Percentiles rank a stretch among this genome's conserved stretches.
phyloP scores from a whole-genome alignment of 2,888 invertebrate species.

The Drosophila tripunctata region DNA sequence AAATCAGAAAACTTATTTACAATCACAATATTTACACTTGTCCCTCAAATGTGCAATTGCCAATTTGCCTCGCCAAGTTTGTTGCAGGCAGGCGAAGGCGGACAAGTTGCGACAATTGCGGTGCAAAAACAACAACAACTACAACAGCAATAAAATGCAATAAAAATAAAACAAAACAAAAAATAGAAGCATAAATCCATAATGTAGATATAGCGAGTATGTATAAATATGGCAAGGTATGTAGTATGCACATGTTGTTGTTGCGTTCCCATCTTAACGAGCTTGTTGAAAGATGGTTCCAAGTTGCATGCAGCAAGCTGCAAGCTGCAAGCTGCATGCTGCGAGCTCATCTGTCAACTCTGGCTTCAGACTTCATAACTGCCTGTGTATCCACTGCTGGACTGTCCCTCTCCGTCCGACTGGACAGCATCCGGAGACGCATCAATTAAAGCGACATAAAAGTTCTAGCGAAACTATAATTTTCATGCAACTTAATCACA shows the following conservation, averaged over 20 bases:
- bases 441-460: constrained; percentile 76
- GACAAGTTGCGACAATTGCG: constrained; percentile 44
- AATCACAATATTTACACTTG: constrained; percentile 80
- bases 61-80: constrained; percentile 38
- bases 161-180: background rate
- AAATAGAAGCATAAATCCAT: constrained; percentile 5
- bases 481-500: constrained; percentile 71
- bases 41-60: constrained; percentile 41
- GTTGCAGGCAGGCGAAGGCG: constrained; percentile 21
- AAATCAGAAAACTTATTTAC: constrained; percentile 70
- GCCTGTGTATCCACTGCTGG: constrained; percentile 1
- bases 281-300: constrained; percentile 55
- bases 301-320: constrained; percentile 25
- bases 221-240: constrained; percentile 21
- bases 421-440: constrained; percentile 65
- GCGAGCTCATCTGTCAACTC: constrained; percentile 57
- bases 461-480: constrained; percentile 73
- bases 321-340: constrained; percentile 37
- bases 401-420: constrained; percentile 11
- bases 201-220: no score
- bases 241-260: constrained; percentile 9
- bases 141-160: constrained; percentile 1
- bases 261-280: constrained; percentile 52
- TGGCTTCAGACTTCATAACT: constrained; percentile 44
- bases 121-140: constrained; percentile 1